Base-by-base conservation (phyloP, 2,797 vertebrate genomes). In the Anabacerthia variegaticeps region DNA sequence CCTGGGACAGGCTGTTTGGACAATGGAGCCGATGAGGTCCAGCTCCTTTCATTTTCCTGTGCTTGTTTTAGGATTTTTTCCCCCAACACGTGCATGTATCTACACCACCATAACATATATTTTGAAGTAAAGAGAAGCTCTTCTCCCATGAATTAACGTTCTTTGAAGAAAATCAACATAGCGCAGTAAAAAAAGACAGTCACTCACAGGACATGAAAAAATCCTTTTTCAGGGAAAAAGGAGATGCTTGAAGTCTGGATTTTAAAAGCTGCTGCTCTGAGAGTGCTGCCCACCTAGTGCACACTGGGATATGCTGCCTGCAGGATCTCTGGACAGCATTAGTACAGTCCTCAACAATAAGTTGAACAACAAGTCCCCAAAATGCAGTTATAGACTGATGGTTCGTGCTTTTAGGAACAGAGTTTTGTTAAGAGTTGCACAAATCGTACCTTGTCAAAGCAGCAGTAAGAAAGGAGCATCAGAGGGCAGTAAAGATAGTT, bases 231-330 rank as follows among this genome's bases (percentile, higher is more conserved):
- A 20, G 36, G 26, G 30, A 59, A 69, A 71, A 79, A 74, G 28
- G 48, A 90, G 78, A 62, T 32, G 15, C 9, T 46, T 51, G 14
- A 78, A 61, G 8, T 23, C 36, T 75, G 24, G 10, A 43, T 81
- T 78, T 82, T 39, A 85, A 79, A 59, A 61, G 23, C 28, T 84
- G 41, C 19, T 74, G 32, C 39, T 88, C 59, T 75, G 49, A 89
- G 44, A 51, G 18, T 34, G 55, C 27, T 75, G 67, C n/a, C 19
- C 36, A 88, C 19, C 10, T 49, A 28, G 11, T 6, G 10, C 30
- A 36, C n/a, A 11, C 19, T 34, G 66, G 36, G 52, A 37, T 67
- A 65, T 66, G n/a, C 41, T 59, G 27, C n/a, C 49, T 85, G 36
- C 41, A 49, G 63, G 19, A 39, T 30, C 48, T 55, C 73, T 11